A percentile compares a stretch with the other conserved stretches of the same genome.
Conservation (phyloP, 2,888 invertebrate genomes). For the Andrena flavipes region DNA sequence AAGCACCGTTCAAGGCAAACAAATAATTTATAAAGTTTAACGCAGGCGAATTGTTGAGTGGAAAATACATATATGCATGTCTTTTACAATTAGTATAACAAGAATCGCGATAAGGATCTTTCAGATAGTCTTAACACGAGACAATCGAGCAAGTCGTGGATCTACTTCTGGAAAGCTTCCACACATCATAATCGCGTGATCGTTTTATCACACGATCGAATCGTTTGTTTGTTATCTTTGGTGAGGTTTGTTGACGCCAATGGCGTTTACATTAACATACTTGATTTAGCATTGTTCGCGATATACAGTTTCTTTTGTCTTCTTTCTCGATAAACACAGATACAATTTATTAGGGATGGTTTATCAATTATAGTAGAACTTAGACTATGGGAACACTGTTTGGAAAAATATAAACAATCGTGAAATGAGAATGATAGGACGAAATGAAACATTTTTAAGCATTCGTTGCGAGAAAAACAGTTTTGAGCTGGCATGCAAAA, state of each 20-base stretch:
- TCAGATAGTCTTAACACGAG: conserved; percentile 13
- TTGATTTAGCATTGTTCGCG: neutral
- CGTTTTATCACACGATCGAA: conserved; percentile 36
- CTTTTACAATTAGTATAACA: conserved; percentile 26
- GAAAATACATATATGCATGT: neutral
- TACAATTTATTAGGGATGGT: neutral
- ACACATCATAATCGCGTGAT: conserved; percentile 33
- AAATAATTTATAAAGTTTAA: neutral
- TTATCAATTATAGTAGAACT: neutral
- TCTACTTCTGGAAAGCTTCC: conserved; percentile 54
- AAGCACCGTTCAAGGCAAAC: neutral
- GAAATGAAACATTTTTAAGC: too few species aligned
- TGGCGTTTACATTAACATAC: conserved; percentile 16
- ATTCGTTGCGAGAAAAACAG: too few species aligned
- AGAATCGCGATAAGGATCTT: conserved; percentile 44
- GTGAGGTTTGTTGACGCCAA: conserved; percentile 22
- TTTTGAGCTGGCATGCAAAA: too few species aligned
- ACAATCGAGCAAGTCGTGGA: neutral
- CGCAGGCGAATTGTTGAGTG: neutral
- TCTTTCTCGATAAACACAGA: conserved; percentile 8
- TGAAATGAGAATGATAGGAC: neutral
- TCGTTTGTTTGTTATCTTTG: conserved; percentile 43
- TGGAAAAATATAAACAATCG: too few species aligned
- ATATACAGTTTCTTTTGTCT: neutral
- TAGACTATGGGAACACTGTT: too few species aligned